These are phyloP conservation scores for Xenopus petersii DNA, from an alignment of 2,797 vertebrate genomes.

Conservation along the genomic window DNA sequence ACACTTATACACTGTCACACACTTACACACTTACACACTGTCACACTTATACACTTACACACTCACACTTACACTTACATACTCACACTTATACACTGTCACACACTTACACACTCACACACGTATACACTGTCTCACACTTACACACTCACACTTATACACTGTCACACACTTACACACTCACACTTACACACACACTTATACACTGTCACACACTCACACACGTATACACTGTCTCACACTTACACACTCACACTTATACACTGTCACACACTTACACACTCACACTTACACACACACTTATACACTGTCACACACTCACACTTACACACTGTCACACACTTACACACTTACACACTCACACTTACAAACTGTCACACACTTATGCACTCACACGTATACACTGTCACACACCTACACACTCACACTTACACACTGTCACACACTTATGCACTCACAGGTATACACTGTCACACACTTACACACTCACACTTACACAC, in stretches of 20 bases:
- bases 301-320: background rate
- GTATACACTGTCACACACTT: background rate
- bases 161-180: no score
- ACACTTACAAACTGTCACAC: no score
- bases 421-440: background rate
- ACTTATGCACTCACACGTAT: no score
- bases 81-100: no score
- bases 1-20: background rate
- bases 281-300: background rate
- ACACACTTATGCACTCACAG: background rate
- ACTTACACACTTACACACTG: background rate
- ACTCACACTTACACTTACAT: background rate
- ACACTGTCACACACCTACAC: background rate
- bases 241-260: background rate
- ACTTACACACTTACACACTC: no score
- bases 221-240: background rate
- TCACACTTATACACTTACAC: background rate
- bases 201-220: background rate
- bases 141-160: no score
- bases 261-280: background rate
- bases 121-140: no score
- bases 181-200: background rate
- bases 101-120: no score
- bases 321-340: no score
- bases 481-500: background rate